phyloP scores from a whole-genome alignment of 2,797 vertebrate genomes.

The Garrulus glandarius region DNA sequence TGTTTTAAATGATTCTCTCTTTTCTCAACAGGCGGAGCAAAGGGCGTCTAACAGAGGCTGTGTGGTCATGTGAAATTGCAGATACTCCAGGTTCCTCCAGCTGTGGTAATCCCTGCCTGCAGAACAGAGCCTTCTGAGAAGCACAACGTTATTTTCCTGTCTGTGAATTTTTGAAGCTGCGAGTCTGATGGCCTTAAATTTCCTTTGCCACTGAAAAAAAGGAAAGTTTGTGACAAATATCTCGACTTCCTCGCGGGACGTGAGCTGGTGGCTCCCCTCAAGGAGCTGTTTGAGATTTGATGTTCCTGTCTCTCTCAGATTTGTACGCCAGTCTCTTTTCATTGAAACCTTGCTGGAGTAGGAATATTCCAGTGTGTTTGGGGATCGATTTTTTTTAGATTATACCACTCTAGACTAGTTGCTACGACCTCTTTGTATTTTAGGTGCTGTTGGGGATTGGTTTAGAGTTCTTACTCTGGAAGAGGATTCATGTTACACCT shows the following conservation, averaged over 20 bases:
- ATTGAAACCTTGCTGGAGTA: constrained; percentile 49
- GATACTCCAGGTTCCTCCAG: constrained; percentile 29
- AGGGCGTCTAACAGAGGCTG: constrained; percentile 75
- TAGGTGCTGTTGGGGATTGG: constrained; percentile 70
- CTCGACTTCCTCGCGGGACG: constrained; percentile 59
- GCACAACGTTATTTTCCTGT: constrained; percentile 79
- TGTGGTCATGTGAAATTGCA: constrained; percentile 82
- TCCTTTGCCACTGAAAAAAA: constrained; percentile 59
- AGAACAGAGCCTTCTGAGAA: constrained; percentile 78
- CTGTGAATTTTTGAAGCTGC: constrained; percentile 74
- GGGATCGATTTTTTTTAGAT: constrained; percentile 47
- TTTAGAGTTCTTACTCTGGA: constrained; percentile 39
- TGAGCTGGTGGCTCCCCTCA: constrained; percentile 62
- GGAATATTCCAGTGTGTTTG: constrained; percentile 61
- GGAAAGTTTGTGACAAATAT: constrained; percentile 61
- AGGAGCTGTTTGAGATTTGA: constrained; percentile 38
- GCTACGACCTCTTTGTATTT: constrained; percentile 59
- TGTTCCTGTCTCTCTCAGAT: neutral
- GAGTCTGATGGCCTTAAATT: constrained; percentile 81
- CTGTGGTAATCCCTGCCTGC: constrained; percentile 65
- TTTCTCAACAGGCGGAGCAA: constrained; percentile 73
- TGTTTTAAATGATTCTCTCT: neutral
- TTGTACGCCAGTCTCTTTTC: constrained; percentile 50
- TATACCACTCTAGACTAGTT: constrained; percentile 39
- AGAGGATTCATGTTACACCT: constrained; percentile 22